Percentiles rank a stretch among this genome's conserved stretches.
phyloP scores from a whole-genome alignment of 2,797 vertebrate genomes.

The Chloroceryle inda region DNA sequence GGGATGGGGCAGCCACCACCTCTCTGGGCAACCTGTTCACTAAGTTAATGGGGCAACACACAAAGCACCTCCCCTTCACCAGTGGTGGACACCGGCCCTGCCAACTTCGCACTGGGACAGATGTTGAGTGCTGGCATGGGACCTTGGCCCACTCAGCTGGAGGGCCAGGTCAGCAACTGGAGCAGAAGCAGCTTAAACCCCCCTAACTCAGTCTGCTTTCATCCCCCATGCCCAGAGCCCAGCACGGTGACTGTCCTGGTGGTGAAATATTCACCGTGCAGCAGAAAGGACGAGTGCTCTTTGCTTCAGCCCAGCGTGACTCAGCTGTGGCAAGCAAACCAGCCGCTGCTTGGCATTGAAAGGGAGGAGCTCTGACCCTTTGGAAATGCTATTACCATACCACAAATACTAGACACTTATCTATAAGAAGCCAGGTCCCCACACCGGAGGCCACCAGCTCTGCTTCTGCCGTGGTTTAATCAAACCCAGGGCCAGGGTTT shows the following conservation, averaged over 20 bases:
- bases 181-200: neutral
- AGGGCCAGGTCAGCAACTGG: neutral
- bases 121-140: neutral
- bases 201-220: rapidly evolving
- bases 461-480: neutral
- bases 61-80: neutral
- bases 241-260: rapidly evolving
- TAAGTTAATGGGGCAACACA: neutral
- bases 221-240: neutral
- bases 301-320: neutral
- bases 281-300: neutral
- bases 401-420: neutral
- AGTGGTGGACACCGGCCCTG: neutral
- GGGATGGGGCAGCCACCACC: neutral
- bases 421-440: neutral
- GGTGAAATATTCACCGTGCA: neutral
- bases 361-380: neutral
- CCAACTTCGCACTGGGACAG: neutral
- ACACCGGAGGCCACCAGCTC: neutral
- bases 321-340: neutral
- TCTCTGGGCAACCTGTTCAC: neutral
- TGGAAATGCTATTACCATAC: neutral
- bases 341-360: neutral
- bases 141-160: neutral
- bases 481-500: neutral